A percentile compares a stretch with the other conserved stretches of the same genome.
These are phyloP conservation scores for Rhegmatorhina hoffmannsi DNA, from an alignment of 2,113 vertebrate species.

Conservation along the genomic window DNA sequence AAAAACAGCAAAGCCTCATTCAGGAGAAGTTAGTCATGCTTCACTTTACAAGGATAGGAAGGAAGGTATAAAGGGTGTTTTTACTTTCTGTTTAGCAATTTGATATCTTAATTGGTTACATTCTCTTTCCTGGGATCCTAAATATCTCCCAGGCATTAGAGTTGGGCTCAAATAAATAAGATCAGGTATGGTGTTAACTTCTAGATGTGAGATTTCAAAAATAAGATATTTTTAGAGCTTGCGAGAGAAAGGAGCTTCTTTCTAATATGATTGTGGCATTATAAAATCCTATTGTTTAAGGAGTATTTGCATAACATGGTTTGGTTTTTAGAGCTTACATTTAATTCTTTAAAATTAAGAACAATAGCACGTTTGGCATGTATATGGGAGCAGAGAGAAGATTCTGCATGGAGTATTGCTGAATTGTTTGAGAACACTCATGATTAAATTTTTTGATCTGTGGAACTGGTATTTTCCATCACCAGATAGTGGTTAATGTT, in stretches of 20 bases:
- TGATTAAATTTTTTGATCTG: not conserved
- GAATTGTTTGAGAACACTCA: not conserved
- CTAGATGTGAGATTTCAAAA: not conserved
- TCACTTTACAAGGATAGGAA: not conserved
- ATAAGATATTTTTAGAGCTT: not conserved
- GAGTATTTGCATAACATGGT: not conserved
- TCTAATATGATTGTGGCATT: not conserved
- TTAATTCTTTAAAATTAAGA: constrained; percentile 2
- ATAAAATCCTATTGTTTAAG: not conserved
- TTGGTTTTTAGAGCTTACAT: not conserved
- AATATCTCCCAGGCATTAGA: not conserved
- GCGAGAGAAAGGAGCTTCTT: not conserved
- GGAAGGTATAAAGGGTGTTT: accelerated
- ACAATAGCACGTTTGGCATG: not conserved
- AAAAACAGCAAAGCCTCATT: not conserved
- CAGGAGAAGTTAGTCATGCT: not conserved
- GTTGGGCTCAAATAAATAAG: not conserved
- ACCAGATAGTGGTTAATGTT: not conserved
- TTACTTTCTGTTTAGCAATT: not conserved
- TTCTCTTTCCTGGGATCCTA: not conserved
- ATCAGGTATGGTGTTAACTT: not conserved
- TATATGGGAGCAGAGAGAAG: not conserved
- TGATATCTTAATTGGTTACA: not conserved
- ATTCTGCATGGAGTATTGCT: not conserved
- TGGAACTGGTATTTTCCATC: not conserved